phyloP scores from a whole-genome alignment of 2,113 vertebrate genomes.

The Colossoma macropomum region DNA sequence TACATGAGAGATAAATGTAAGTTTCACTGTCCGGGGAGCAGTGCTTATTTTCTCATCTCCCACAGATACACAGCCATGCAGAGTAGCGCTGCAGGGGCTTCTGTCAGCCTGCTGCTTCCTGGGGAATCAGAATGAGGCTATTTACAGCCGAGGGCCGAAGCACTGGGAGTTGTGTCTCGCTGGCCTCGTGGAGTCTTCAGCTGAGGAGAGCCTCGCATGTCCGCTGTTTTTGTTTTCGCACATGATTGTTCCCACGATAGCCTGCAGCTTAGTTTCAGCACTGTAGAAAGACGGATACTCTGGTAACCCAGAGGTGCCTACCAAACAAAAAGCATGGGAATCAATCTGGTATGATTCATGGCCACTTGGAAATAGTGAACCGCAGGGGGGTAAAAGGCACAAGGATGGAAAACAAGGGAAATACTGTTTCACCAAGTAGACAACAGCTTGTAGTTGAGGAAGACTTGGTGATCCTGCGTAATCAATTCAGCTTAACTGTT shows the following conservation, averaged over 20 bases:
- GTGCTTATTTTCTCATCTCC: constrained; percentile 48
- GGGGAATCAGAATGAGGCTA: constrained; percentile 52
- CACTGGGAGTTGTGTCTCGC: constrained; percentile 39
- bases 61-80: constrained; percentile 39
- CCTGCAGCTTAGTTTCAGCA: constrained; percentile 48
- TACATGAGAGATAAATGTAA: constrained; percentile 33
- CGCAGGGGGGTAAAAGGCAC: background rate
- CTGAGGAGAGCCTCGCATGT: constrained; percentile 31
- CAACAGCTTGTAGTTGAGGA: background rate
- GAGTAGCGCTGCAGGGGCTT: constrained; percentile 37
- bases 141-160: constrained; percentile 48
- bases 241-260: constrained; percentile 50
- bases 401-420: background rate
- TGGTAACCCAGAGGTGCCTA: constrained; percentile 46
- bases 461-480: background rate
- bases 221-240: constrained; percentile 50
- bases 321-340: constrained; percentile 44
- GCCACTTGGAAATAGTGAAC: constrained; percentile 28
- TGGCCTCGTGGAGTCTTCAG: constrained; percentile 45
- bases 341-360: constrained; percentile 51
- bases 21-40: constrained; percentile 27
- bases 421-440: background rate
- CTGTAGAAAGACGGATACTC: constrained; percentile 52
- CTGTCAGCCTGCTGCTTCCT: constrained; percentile 35
- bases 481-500: background rate